These are phyloP conservation scores for Diacarnus erythraeanus DNA, from an alignment of 37 sponge, comb jelly and placozoan species.

Conservation along the genomic window DNA sequence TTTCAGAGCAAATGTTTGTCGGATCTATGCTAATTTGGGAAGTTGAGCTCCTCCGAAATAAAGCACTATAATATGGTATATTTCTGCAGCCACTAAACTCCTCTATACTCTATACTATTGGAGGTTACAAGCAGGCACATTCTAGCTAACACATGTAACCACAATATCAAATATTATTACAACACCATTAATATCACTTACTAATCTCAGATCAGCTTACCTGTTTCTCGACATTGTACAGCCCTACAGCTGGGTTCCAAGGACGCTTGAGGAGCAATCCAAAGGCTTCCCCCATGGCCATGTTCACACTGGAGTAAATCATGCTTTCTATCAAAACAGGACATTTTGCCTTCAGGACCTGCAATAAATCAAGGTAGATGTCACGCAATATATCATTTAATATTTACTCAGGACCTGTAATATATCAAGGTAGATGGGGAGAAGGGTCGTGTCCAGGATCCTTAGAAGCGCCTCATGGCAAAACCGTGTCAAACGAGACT, in stretches of 20 bases:
- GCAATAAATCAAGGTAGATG: constrained; percentile 69
- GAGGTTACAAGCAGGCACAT: too few species aligned
- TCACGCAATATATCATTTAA: constrained; percentile 39
- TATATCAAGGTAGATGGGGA: constrained; percentile 83
- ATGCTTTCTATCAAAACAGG: constrained; percentile 70
- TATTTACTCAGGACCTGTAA: constrained; percentile 30
- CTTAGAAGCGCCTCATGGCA: constrained; percentile 63
- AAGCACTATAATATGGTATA: too few species aligned
- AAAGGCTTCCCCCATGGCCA: constrained; percentile 64
- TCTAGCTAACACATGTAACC: too few species aligned
- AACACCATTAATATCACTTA: background rate
- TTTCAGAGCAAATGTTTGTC: too few species aligned
- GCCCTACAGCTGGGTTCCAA: constrained; percentile 75
- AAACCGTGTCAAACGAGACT: constrained; percentile 53
- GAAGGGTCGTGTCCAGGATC: constrained; percentile 55
- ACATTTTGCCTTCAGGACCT: constrained; percentile 45
- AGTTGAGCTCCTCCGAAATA: too few species aligned
- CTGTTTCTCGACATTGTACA: constrained; percentile 65
- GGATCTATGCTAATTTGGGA: too few species aligned
- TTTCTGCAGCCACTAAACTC: too few species aligned
- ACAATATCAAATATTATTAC: background rate
- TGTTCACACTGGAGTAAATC: constrained; percentile 48
- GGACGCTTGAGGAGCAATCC: constrained; percentile 72
- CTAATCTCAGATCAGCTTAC: constrained; percentile 18
- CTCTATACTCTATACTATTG: too few species aligned